Percentiles rank a stretch among this genome's conserved stretches.
Evolutionary conservation across 2,113 vertebrate species (phyloP).

Genomic region (Nannobrachium achirus): DNA sequence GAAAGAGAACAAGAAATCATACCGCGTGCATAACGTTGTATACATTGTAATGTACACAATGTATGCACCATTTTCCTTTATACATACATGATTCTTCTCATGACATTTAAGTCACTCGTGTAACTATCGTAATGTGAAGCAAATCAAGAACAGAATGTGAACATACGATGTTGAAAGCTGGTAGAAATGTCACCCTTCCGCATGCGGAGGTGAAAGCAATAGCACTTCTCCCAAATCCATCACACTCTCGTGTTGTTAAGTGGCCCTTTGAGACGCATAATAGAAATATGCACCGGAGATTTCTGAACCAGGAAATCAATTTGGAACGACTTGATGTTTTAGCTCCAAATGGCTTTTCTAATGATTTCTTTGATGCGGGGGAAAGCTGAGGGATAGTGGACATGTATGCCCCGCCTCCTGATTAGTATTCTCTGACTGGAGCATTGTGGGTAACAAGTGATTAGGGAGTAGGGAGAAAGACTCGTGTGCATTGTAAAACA

Average conservation of each 20-base stretch:
- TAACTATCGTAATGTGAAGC: no score
- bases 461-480: constrained; percentile 47
- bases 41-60: no score
- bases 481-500: constrained; percentile 40
- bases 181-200: constrained; percentile 10
- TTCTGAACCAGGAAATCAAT: constrained; percentile 47
- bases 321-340: constrained; percentile 42
- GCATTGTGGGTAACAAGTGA: constrained; percentile 44
- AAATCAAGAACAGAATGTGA: neutral
- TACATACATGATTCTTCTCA: neutral
- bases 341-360: constrained; percentile 28
- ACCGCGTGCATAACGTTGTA: no score
- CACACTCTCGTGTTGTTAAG: constrained; percentile 20
- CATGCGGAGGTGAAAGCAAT: constrained; percentile 12
- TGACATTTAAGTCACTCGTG: neutral
- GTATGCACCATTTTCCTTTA: neutral
- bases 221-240: constrained; percentile 33
- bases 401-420: constrained; percentile 30
- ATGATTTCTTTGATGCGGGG: constrained; percentile 36
- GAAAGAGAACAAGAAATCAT: no score
- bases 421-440: constrained; percentile 58
- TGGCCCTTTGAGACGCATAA: constrained; percentile 24
- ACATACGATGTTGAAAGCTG: neutral
- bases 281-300: constrained; percentile 30
- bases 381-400: constrained; percentile 22